These are phyloP conservation scores for Anthrax anthrax DNA, from an alignment of 2,888 invertebrate species.

Conservation along the genomic window DNA sequence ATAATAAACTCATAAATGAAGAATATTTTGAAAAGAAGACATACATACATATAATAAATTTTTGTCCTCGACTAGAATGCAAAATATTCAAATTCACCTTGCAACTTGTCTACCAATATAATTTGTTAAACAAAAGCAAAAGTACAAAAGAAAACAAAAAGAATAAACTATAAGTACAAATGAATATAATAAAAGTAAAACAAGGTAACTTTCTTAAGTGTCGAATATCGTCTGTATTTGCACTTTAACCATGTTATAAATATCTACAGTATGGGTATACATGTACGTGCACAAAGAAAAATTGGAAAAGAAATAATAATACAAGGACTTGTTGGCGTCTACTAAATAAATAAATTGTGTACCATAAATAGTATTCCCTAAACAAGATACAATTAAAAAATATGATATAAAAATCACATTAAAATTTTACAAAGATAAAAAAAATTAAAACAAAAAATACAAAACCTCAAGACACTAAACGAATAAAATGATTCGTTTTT, in stretches of 20 bases:
- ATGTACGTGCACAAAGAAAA: background rate
- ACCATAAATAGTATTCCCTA: background rate
- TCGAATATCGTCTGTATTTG: background rate
- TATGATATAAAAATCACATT: background rate
- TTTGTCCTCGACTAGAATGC: background rate
- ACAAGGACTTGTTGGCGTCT: background rate
- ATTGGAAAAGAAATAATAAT: background rate
- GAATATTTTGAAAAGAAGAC: too few relatives aligned
- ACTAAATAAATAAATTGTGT: too few relatives aligned
- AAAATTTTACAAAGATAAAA: too few relatives aligned
- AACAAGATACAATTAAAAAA: background rate
- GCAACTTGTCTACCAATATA: background rate
- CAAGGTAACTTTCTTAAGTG: background rate
- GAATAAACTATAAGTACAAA: background rate
- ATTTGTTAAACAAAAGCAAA: background rate
- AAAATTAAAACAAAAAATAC: background rate
- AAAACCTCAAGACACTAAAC: background rate
- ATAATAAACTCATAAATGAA: background rate
- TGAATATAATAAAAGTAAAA: background rate
- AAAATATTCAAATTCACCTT: background rate
- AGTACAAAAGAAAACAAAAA: background rate
- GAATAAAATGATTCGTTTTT: background rate
- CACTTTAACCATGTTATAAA: background rate
- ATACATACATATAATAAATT: background rate
- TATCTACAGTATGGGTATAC: too few relatives aligned